Evolutionary conservation across 2,797 vertebrate genomes (phyloP), one percentile per base, ranked within the genome.

Genomic region (Mus spretus): DNA sequence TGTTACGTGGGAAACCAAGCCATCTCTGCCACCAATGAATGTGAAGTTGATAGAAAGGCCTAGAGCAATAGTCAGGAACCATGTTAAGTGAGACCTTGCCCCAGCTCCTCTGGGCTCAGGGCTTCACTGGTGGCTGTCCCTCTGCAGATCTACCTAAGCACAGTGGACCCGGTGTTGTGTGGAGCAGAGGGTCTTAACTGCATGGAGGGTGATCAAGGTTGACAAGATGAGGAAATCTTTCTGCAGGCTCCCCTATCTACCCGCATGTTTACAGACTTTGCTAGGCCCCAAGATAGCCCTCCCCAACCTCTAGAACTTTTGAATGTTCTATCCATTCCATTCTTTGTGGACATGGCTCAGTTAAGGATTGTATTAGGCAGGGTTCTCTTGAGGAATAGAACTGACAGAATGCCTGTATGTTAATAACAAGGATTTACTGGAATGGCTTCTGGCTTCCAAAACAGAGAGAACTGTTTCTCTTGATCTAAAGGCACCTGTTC

Each of bases 391-490:
- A 26, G 50, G 34, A 10, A 3, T 26, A 57, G 67, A 74, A 19
- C 8, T 40, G 14, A 87, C 40, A 74, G 22, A 40, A 57, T 47
- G 31, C 31, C 20, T 28, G 26, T 12, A 28, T 74, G 83, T 26
- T 72, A 11, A 37, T 28, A 37, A 26, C 0, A 0, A n/a, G 13
- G 22, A 28, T 87, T 74, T 74, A 74, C n/a, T 55, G 26, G 85
- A 19, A 15, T 85, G 90, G 75, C 34, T 89, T 84, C 3, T 28
- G n/a, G 47, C 44, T 75, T 75, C 70, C 9, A 17, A 59, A 89
- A 79, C n/a, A 53, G 61, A 91, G n/a, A 72, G 10, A 86, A 63
- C 50, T n/a, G 34, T 79, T 95, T 90, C 34, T 55, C 75, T 37
- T 88, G 75, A 3, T 55, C 37, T 75, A 34, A 77, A 93, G 75